Percentiles rank a stretch among this genome's conserved stretches.
These are phyloP conservation scores for Enteromius treurensis DNA, from an alignment of 2,797 vertebrate species.

Conservation along the genomic window DNA sequence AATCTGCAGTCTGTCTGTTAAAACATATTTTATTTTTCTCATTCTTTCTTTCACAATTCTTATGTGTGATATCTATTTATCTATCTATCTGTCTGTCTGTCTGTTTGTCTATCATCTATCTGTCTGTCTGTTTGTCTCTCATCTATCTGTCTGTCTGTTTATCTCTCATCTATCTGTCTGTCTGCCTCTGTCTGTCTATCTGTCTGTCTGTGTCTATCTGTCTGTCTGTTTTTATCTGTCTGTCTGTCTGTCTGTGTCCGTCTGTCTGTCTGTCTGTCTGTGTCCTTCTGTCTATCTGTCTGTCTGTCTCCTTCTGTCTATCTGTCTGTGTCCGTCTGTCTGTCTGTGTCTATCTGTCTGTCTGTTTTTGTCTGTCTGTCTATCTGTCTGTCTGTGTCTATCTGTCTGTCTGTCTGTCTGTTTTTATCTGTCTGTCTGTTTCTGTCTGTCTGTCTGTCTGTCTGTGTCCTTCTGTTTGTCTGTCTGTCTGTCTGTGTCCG, in stretches of 20 bases:
- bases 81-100: not conserved
- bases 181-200: not conserved
- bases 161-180: not conserved
- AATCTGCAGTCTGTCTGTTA: not conserved
- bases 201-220: not conserved
- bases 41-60: not conserved
- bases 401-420: not conserved
- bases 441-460: not conserved
- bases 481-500: not conserved
- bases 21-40: not conserved
- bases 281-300: not conserved
- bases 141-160: not conserved
- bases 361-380: not conserved
- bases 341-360: no score
- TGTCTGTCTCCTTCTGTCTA: no score
- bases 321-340: no score
- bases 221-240: no score
- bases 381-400: not conserved
- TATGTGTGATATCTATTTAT: no score
- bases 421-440: not conserved
- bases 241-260: not conserved
- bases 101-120: not conserved
- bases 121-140: accelerated
- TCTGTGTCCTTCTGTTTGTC: not conserved
- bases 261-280: not conserved